Evolutionary conservation across 2,797 vertebrate genomes (phyloP).

Genomic region (Eidolon dupreanum): DNA sequence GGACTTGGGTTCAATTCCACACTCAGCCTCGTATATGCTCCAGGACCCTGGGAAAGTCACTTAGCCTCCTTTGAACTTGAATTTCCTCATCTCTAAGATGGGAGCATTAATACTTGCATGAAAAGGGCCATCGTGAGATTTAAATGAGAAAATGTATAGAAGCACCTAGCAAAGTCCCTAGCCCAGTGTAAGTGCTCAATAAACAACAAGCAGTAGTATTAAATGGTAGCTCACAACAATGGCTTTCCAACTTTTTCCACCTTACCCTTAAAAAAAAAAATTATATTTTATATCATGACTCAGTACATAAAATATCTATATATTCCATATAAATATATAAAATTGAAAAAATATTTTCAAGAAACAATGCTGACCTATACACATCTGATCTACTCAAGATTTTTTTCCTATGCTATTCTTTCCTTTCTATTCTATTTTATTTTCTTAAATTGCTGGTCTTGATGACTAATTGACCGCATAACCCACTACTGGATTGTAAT

Average conservation of each 20-base stretch:
- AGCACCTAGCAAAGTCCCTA: not conserved
- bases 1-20: not conserved
- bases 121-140: not conserved
- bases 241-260: not conserved
- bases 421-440: not conserved
- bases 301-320: not conserved
- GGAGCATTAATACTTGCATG: not conserved
- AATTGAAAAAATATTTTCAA: not conserved
- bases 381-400: not conserved
- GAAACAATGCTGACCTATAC: not conserved
- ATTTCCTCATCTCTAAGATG: not conserved
- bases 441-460: not conserved
- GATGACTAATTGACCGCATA: not conserved
- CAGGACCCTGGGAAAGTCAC: not conserved
- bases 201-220: not conserved
- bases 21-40: not conserved
- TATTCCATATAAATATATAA: not conserved
- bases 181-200: not conserved
- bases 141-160: not conserved
- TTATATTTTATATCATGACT: not conserved
- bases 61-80: not conserved
- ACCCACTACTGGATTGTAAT: not conserved
- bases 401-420: not conserved
- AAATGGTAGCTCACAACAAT: not conserved
- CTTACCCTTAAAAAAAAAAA: not conserved